A percentile compares a stretch with the other conserved stretches of the same genome.
Conservation (phyloP, 2,113 vertebrate genomes). For the Salvator merianae region DNA sequence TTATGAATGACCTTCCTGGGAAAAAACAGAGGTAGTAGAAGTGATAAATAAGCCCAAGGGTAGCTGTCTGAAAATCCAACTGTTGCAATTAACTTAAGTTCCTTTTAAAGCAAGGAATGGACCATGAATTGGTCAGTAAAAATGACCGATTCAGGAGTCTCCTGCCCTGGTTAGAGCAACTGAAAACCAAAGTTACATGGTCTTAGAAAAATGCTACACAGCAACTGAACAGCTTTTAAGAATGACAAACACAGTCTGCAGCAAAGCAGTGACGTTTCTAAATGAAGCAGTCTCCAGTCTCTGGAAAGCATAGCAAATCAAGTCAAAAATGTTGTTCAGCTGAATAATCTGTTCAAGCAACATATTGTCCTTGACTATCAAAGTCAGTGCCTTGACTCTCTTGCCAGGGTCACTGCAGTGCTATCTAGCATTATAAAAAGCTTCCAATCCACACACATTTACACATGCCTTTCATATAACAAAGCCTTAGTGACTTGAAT, state of each 20-base stretch:
- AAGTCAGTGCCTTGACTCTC: slow-evolving; percentile 9
- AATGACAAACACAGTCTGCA: background rate
- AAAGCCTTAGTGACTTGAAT: slow-evolving; percentile 28
- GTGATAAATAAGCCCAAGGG: background rate
- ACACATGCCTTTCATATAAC: background rate
- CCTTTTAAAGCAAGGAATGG: background rate
- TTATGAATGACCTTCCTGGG: background rate
- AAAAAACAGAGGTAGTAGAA: too few species aligned
- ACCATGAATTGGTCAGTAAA: background rate
- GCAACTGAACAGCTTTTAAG: background rate
- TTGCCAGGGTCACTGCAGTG: background rate
- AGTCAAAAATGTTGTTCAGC: slow-evolving; percentile 1
- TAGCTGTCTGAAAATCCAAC: background rate
- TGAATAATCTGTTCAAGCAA: background rate
- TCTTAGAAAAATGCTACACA: background rate
- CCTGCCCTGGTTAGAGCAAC: background rate
- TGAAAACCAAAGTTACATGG: background rate
- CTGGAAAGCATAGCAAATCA: slow-evolving; percentile 2
- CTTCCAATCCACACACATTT: slow-evolving; percentile 18
- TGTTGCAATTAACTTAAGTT: background rate
- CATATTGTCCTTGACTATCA: slow-evolving; percentile 9
- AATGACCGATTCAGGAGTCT: background rate
- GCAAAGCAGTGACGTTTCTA: background rate
- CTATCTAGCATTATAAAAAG: background rate
- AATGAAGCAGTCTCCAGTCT: background rate